A percentile compares a stretch with the other conserved stretches of the same genome.
Conservation (phyloP, 2,113 vertebrate genomes). For the Archilochus colubris region DNA sequence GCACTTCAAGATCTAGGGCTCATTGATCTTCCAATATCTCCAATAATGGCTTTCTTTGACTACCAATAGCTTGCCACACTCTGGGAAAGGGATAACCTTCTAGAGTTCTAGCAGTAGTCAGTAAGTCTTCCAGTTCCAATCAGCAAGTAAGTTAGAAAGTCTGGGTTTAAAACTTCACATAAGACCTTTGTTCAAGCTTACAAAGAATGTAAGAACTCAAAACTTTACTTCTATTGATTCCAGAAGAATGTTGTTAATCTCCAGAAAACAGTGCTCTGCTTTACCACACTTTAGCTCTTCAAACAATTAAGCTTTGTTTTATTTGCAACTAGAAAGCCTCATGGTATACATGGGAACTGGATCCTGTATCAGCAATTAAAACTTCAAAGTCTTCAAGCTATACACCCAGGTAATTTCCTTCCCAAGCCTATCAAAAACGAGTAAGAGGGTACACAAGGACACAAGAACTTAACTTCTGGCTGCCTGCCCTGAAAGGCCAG, state of each 20-base stretch:
- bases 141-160: not conserved
- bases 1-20: not conserved
- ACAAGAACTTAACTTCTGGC: not conserved
- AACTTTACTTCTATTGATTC: not conserved
- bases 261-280: not conserved
- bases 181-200: not conserved
- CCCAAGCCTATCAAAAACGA: not conserved
- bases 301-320: not conserved
- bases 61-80: not conserved
- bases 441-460: not conserved
- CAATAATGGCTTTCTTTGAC: not conserved
- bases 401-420: not conserved
- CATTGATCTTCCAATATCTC: not conserved
- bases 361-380: not conserved
- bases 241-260: not conserved
- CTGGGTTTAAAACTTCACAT: not conserved
- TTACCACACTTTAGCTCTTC: not conserved
- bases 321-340: not conserved
- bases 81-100: not conserved
- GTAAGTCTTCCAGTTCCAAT: not conserved
- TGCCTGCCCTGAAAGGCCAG: not conserved
- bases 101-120: not conserved
- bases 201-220: not conserved
- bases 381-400: not conserved
- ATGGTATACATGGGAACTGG: rapidly evolving